Base-by-base conservation (phyloP, 92 coral and sea anemone species). In the Parazoanthus atlanticus region DNA sequence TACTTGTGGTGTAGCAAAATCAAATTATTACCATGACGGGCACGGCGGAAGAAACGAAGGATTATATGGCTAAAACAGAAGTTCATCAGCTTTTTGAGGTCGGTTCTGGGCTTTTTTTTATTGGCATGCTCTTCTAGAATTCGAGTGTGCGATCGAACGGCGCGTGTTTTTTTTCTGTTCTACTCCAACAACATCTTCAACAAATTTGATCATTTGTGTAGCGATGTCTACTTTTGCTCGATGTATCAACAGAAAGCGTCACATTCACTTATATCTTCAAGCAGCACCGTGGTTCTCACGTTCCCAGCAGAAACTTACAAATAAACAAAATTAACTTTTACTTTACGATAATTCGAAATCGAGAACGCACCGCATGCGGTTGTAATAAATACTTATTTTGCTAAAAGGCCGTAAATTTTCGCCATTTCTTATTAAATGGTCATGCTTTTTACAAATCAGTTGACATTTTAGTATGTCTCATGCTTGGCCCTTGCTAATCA, bases 11-110 rank as follows among this genome's bases (percentile, higher is more conserved):
- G 71, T 76, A 49, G 52, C 30, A 74, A 61, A 76, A 65, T 17
- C n/a, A n/a, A 46, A 46, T 2, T 23, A 32, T 40, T 47, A 92
- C 47, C 69, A 96, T 96, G 99, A 95, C 99, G 76, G 19, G 58
- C 58, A 52, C 58, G 10, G 82, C 98, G 28, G 95, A 94, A 87
- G 99, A 96, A 80, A 94, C 98, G 81, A 96, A 96, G 78, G 99
- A 95, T 0, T 96, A 96, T 86, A 95, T 96, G 97, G 98, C 96
- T 40, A 93, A 91, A 70, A 89, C 98, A 23, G 99, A 96, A 89
- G 95, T 96, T 23, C 95, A 94, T 89, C 99, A 96, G 90, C 93
- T 96, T 1, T 96, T 96, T 83, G 99, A 96, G 92, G 99, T 95
- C 89, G 85, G 86, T 75, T 29, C 56, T 6, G 5, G 3, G 23